Evolutionary conservation across 2,113 vertebrate species (phyloP), one percentile per base, ranked within the genome.

Genomic region (Muntiacus muntjak): DNA sequence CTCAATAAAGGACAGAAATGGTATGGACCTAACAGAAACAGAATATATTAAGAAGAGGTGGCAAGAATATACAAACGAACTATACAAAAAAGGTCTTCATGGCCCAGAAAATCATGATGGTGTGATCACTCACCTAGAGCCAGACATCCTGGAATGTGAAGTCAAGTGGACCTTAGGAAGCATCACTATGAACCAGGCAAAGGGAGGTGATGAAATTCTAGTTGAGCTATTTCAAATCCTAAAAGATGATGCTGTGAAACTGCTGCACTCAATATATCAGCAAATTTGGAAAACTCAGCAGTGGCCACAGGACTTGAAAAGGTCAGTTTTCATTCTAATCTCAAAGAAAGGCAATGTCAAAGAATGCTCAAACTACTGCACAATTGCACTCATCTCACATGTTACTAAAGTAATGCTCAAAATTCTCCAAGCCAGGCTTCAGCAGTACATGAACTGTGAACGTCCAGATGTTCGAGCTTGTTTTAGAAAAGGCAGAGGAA

Each of bases 361-460:
- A 30, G 60, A 62, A 62, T 62, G 60, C 26, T 62, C 28, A 30
- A 62, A 6, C 28, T 62, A 62, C 13, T 0, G 13, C 60, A 6
- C 60, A 30, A 15, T 62, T 62, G 13, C 28, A 30, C 60, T 62
- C 60, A 30, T 62, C 28, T 62, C 12, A 62, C 58, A 30, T 6
- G 3, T 6, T 62, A 62, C 12, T 6, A 62, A 62, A 62, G 28
- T 62, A 62, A 7, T 62, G 58, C 13, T 62, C 15, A 17, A 64
- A n/a, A n/a, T 64, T 64, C 30, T 64, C 30, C 15, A 33, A 33
- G 62, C 4, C 62, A 64, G 62, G 15, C 62, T 64, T 64, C 62
- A 64, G 7, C 15, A 64, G 1, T n/a, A n/a, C 8, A 30, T 64
- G 30, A 64, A 64, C 7, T 0, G 0, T n/a, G 62, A 64, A 33